Base-by-base conservation (phyloP, 2,888 invertebrate genomes). In the Dicycla oo region DNA sequence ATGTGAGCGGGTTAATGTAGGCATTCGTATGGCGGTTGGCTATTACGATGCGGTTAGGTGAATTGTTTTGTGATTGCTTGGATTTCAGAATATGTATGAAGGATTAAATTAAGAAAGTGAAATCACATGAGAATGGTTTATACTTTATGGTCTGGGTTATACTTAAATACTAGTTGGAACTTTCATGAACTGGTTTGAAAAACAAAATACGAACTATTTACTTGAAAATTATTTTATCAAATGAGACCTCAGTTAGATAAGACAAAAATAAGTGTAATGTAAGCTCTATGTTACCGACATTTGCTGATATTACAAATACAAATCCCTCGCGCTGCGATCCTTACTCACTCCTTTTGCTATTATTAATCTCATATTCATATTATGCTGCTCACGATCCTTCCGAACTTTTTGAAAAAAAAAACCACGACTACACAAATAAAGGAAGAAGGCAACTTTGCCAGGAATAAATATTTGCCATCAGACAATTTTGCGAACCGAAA, bases 391-490 rank as follows among this genome's bases (percentile, higher is more conserved):
- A 76, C 20, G 8, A 53, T 20, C 2, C 3, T 40, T 23, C 20
- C 18, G 23, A 49, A 47, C 23, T 38, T 66, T 60, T 62, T 18
- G 18, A 49, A 47, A 70, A 30, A 60, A 73, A 60, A 75, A 23
- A 67, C 1, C 13, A 15, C 45, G 20, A 23, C 26, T 30, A 47
- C 40, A 34, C 53, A 66, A 57, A 72, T 66, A 72, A 51, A 66
- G 49, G 66, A 53, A 30, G 47, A 66, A 77, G 62, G 56, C 56
- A 26, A 20, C 58, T 53, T 62, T 20, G 26, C 23, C 62, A 66
- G 49, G 66, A 58, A 77, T 63, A 77, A 77, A 72, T 77, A 77
- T 77, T 77, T 77, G 66, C 72, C 20, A 53, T 66, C 78, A 72
- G 53, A 77, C 64, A 70, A 76, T 72, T 77, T 77, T 63, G 77